Conservation (phyloP, 2,797 vertebrate species). For the Ptychobarbus kaznakovi region DNA sequence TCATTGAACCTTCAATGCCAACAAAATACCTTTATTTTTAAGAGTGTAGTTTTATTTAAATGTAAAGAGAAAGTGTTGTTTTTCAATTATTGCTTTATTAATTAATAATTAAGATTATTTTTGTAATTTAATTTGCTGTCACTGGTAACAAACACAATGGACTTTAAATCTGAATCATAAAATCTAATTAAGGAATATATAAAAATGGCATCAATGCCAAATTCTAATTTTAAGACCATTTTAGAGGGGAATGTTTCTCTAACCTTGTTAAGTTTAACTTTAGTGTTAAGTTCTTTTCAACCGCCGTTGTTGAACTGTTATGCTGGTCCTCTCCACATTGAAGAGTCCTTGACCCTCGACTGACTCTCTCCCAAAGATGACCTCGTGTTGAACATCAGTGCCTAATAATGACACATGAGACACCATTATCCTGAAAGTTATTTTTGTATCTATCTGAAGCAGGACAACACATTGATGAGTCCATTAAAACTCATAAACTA, state of each 20-base stretch:
- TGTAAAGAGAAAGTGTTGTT: background rate
- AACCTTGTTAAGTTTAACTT: background rate
- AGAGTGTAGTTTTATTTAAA: too few species aligned
- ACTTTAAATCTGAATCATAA: background rate
- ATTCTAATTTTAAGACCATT: background rate
- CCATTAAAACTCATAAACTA: background rate
- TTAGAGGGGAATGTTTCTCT: background rate
- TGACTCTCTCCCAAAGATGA: background rate
- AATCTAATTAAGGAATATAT: background rate
- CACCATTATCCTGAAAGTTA: background rate
- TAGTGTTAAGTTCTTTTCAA: background rate
- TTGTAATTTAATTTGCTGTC: background rate
- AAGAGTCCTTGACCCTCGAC: background rate
- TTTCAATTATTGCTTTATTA: background rate
- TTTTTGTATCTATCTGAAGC: background rate
- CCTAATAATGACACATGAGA: background rate
- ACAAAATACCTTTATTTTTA: too few species aligned
- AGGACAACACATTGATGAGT: background rate
- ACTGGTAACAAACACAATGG: background rate
- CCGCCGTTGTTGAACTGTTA: background rate
- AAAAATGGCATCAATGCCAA: background rate
- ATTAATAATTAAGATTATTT: background rate
- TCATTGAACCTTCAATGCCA: too few species aligned
- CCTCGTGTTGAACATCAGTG: background rate
- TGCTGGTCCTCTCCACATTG: background rate